Evolutionary conservation across 2,888 invertebrate species (phyloP), one percentile per base, ranked within the genome.

Genomic region (Nomada ferruginata): DNA sequence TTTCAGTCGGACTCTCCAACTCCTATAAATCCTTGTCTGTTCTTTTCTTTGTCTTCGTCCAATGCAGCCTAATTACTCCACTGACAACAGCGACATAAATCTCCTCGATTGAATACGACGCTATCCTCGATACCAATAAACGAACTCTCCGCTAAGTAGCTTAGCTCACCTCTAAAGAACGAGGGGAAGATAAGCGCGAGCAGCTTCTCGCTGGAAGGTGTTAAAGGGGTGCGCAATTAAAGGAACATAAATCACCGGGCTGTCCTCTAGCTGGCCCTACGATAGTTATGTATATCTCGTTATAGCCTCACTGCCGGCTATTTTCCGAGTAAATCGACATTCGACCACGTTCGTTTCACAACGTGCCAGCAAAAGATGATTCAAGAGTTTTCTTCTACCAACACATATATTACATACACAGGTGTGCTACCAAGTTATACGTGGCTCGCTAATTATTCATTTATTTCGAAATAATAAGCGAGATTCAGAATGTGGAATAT

Each of bases 171-270:
- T 20, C 63, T n/a, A 36, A 26, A 13, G n/a, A 55, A 42, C 44
- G 23, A n/a, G 63, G 13, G 26, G n/a, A 9, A 64, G 63, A 72
- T 72, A 72, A 72, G 26, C 52, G 61, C 13, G 63, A 63, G n/a
- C 63, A 29, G 73, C 64, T 65, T 57, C 73, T 73, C 53, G 26
- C 64, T 57, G 55, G 64, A 65, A 73, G 73, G 64, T 59, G 66
- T 20, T 65, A 73, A 81, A 84, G 66, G 55, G 61, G 47, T 11
- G 64, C 36, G 76, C 59, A 74, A 81, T 84, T 84, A 77, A 73
- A 81, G 71, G 63, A 65, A 23, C 70, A 59, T 84, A 80, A 84
- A 84, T 84, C 84, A 74, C 61, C 1, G 26, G 5, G 61, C 60
- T 79, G 83, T 75, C 44, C 66, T 29, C 65, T 29, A n/a, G 63